Conservation (phyloP, 2,797 vertebrate species). For the Novumbra hubbsi region DNA sequence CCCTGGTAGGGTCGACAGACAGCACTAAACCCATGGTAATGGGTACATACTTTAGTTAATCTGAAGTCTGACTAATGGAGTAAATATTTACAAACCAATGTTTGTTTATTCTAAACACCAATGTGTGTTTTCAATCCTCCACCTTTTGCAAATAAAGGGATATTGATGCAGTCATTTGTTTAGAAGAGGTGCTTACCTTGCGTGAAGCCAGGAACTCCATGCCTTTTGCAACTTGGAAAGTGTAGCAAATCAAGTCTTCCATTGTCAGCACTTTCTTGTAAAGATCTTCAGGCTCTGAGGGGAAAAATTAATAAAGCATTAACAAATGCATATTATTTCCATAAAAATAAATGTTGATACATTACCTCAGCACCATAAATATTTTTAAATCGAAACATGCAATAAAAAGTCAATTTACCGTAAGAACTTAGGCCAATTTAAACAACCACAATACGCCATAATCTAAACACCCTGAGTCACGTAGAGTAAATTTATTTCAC, state of each 20-base stretch:
- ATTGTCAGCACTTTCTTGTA: conserved; percentile 87
- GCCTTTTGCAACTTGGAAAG: conserved; percentile 94
- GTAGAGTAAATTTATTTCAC: conserved; percentile 19
- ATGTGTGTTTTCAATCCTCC: background rate
- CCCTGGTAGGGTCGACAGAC: too few relatives aligned
- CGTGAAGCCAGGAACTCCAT: conserved; percentile 95
- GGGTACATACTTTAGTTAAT: background rate
- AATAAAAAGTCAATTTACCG: conserved; percentile 8
- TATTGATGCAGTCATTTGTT: conserved; percentile 4
- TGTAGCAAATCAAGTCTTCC: conserved; percentile 94
- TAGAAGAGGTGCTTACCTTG: conserved; percentile 76
- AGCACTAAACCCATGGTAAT: too few relatives aligned
- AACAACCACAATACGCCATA: conserved; percentile 4
- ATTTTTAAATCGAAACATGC: conserved; percentile 1
- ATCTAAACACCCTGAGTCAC: conserved; percentile 35
- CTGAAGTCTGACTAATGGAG: background rate
- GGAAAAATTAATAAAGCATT: conserved; percentile 41
- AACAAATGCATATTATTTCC: conserved; percentile 20
- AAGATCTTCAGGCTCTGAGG: conserved; percentile 87
- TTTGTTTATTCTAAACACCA: background rate
- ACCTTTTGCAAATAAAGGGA: background rate
- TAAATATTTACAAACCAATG: background rate
- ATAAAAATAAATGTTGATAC: conserved; percentile 16
- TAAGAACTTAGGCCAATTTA: background rate
- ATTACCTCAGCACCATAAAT: conserved; percentile 16